These are phyloP conservation scores for Cantharis rustica DNA, from an alignment of 2,888 invertebrate species.

Conservation along the genomic window DNA sequence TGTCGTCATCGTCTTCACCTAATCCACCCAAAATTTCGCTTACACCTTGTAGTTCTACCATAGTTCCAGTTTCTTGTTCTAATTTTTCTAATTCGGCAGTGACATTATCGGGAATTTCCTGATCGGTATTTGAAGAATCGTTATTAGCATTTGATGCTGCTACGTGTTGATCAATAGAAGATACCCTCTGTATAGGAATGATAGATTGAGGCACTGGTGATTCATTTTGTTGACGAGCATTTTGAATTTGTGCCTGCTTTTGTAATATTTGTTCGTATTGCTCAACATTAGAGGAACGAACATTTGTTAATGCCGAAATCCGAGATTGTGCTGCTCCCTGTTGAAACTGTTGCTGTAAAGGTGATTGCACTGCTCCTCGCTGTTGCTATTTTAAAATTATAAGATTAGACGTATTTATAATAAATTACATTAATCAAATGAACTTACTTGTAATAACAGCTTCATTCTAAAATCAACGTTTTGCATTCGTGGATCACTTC, in stretches of 20 bases:
- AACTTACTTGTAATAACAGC: conserved; percentile 56
- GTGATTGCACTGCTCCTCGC: conserved; percentile 48
- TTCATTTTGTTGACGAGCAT: not conserved
- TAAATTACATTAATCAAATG: conserved; percentile 3
- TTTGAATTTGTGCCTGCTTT: conserved; percentile 23
- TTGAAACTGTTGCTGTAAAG: conserved; percentile 41
- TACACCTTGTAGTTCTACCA: conserved; percentile 68
- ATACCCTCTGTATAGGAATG: conserved; percentile 14
- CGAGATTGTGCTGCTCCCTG: conserved; percentile 23
- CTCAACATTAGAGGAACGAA: conserved; percentile 16
- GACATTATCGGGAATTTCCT: conserved; percentile 70
- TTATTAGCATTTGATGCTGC: conserved; percentile 32
- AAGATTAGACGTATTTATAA: not conserved
- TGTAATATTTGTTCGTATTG: conserved; percentile 28
- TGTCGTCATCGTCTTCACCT: conserved; percentile 84
- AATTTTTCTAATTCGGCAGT: conserved; percentile 71
- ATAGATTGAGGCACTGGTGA: conserved; percentile 33
- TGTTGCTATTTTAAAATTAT: conserved; percentile 41
- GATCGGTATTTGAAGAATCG: conserved; percentile 48
- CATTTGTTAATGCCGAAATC: not conserved
- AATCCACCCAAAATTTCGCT: conserved; percentile 81
- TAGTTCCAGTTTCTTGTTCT: conserved; percentile 67
- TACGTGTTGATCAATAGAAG: conserved; percentile 30
- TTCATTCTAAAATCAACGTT: conserved; percentile 61
- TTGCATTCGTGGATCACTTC: conserved; percentile 57